phyloP scores from a whole-genome alignment of 2,888 invertebrate genomes.

The Hartigia nigra region DNA sequence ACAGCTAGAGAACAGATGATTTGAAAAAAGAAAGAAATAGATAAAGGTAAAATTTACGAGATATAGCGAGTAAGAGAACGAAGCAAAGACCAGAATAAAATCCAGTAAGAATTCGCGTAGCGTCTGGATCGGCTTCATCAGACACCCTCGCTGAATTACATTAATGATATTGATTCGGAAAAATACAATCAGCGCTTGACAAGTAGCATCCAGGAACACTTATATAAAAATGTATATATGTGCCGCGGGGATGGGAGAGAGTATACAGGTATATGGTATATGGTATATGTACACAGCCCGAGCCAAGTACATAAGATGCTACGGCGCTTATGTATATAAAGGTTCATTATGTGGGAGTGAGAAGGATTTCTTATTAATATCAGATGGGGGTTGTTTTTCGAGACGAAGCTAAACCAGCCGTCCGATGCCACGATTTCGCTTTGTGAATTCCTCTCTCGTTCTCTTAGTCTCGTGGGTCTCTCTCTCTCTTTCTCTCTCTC shows the following conservation, averaged over 20 bases:
- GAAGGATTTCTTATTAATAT: conserved; percentile 52
- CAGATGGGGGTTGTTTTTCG: conserved; percentile 40
- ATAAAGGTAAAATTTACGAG: neutral
- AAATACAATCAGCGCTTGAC: conserved; percentile 52
- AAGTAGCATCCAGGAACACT: neutral
- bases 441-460: neutral
- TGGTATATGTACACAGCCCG: neutral
- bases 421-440: conserved; percentile 17
- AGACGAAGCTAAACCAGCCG: conserved; percentile 8
- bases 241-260: neutral
- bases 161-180: conserved; percentile 62
- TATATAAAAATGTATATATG: neutral
- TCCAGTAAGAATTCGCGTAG: neutral
- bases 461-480: neutral
- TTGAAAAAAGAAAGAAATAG: neutral
- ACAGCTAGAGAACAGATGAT: neutral
- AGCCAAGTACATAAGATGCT: neutral
- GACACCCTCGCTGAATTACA: conserved; percentile 60
- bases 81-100: neutral
- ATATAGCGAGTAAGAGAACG: neutral
- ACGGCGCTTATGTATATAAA: conserved; percentile 13
- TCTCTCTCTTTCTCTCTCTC: neutral
- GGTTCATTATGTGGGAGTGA: conserved; percentile 35
- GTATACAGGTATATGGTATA: conserved; percentile 10
- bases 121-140: conserved; percentile 44